Evolutionary conservation across 2,113 vertebrate species (phyloP), one percentile per base, ranked within the genome.

Genomic region (Gopherus flavomarginatus): DNA sequence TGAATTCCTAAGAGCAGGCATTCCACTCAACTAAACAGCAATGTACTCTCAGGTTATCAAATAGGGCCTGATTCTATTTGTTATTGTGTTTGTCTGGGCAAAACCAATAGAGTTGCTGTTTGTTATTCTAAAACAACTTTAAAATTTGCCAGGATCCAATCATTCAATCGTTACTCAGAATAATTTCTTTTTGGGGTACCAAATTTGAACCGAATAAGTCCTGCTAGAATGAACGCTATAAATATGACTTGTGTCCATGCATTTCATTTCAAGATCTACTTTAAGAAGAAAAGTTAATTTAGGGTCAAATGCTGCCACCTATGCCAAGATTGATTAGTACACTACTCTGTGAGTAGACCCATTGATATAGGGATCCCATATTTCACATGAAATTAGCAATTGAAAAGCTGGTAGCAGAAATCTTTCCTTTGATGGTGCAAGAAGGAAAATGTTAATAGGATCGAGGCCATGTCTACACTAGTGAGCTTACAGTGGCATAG

Each of bases 71-170:
- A 35, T 95, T 83, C 87, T 94, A 49, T 95, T 96, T 88, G 86
- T 92, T 95, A 95, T 95, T 88, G 54, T 93, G 87, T 96, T 97
- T 98, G 50, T 94, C 96, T 98, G 97, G 96, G 93, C 92, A 97
- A 94, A 88, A 2, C 5, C 47, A 81, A 22, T 89, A 35, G 29
- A 95, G 50, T 56, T 96, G 85, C 94, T 87, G 85, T 94, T 97
- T 98, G 87, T 93, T 97, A 93, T 95, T 97, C 89, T 84, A 93
- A 97, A 98, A 88, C 81, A 92, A 86, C 91, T 96, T 97, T 92
- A 96, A 98, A 98, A 82, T 53, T 92, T 95, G 54, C 77, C 92
- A 44, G 80, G 86, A 97, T 77, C 54, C 54, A 84, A 75, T 26
- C 52, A 42, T 65, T 92, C 17, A 12, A 44, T 47, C 29, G 5